Percentiles rank a stretch among this genome's conserved stretches.
These are phyloP conservation scores for Zaprionus obscuricornis DNA, from an alignment of 2,888 invertebrate genomes.

Conservation along the genomic window DNA sequence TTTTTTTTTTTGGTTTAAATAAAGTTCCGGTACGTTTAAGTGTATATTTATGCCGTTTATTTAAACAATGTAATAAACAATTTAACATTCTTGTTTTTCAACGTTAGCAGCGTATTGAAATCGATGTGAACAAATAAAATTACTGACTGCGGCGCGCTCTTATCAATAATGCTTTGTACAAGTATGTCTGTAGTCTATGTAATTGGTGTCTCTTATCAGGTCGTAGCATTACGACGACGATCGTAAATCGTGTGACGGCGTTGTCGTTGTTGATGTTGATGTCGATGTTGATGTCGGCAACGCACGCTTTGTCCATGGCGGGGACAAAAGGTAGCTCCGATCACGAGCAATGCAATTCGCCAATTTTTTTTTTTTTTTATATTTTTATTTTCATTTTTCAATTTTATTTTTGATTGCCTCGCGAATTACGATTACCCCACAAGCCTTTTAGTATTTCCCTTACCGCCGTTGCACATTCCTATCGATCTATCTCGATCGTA, in stretches of 20 bases:
- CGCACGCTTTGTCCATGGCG: too few relatives aligned
- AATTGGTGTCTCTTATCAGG: constrained; percentile 30
- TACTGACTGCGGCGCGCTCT: constrained; percentile 22
- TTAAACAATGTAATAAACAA: constrained; percentile 25
- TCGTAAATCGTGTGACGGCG: constrained; percentile 32
- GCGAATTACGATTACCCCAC: too few relatives aligned
- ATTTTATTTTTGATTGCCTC: too few relatives aligned
- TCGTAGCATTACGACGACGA: constrained; percentile 33
- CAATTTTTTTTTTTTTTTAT: too few relatives aligned
- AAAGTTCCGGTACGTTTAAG: too few relatives aligned
- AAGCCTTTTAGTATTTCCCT: too few relatives aligned
- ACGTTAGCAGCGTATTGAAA: constrained; percentile 11
- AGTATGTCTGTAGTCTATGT: neutral
- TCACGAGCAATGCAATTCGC: constrained; percentile 39
- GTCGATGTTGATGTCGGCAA: neutral
- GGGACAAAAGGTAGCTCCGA: too few relatives aligned
- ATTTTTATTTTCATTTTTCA: too few relatives aligned
- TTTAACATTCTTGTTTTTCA: constrained; percentile 24
- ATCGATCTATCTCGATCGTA: too few relatives aligned
- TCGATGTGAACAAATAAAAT: constrained; percentile 22
- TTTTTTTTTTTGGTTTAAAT: too few relatives aligned
- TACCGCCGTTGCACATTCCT: too few relatives aligned
- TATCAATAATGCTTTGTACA: constrained; percentile 29
- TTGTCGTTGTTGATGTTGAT: neutral
- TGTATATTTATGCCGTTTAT: too few relatives aligned